phyloP scores from a whole-genome alignment of 2,797 vertebrate species.

The Tapera naevia region DNA sequence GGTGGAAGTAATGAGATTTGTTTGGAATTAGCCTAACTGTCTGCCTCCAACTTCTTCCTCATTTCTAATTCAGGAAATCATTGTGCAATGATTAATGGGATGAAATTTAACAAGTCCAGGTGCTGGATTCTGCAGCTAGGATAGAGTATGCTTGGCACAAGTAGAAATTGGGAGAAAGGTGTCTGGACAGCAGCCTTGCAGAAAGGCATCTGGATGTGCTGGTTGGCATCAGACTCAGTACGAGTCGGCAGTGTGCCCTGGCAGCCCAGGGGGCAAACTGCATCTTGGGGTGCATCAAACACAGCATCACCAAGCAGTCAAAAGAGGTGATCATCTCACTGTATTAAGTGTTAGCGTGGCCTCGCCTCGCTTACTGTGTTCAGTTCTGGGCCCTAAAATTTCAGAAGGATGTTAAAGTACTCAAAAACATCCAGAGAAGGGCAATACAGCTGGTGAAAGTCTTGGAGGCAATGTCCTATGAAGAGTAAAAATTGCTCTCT shows the following conservation, averaged over 20 bases:
- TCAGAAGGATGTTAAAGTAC: not conserved
- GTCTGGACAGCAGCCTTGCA: not conserved
- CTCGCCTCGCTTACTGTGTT: not conserved
- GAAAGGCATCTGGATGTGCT: not conserved
- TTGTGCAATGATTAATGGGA: not conserved
- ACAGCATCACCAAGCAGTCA: not conserved
- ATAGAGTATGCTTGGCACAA: fast-evolving
- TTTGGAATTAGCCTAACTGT: conserved; percentile 81
- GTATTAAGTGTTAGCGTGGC: fast-evolving
- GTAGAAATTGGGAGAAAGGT: not conserved
- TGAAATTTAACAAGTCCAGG: not conserved
- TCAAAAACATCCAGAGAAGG: not conserved
- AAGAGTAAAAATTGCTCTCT: not conserved
- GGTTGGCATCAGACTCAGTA: not conserved
- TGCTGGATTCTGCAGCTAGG: not conserved
- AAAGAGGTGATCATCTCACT: not conserved
- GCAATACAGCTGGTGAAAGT: not conserved
- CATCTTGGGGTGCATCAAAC: not conserved
- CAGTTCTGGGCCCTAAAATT: not conserved
- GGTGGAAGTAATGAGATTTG: conserved; percentile 80
- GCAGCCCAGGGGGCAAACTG: not conserved
- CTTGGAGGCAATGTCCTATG: not conserved
- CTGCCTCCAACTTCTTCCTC: conserved; percentile 80
- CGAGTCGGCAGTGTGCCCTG: not conserved
- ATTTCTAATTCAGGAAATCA: conserved; percentile 75